These are phyloP conservation scores for Crenuchus spilurus DNA, from an alignment of 2,797 vertebrate genomes.

Conservation along the genomic window DNA sequence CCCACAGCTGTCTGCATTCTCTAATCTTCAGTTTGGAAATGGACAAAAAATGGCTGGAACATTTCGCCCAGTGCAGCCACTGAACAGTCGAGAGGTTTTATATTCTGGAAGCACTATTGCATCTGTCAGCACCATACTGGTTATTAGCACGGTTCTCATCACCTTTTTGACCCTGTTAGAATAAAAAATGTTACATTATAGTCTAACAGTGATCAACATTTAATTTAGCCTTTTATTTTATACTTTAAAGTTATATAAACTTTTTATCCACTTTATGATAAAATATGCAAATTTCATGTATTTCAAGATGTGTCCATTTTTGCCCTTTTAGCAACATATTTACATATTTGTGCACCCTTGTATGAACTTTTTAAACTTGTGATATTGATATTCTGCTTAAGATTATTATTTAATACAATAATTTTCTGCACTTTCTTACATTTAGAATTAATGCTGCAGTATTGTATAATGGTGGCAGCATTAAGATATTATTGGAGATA, in stretches of 20 bases:
- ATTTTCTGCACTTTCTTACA: no score
- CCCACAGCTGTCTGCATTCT: constrained; percentile 76
- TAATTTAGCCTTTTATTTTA: background rate
- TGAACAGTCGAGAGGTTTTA: constrained; percentile 69
- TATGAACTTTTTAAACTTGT: no score
- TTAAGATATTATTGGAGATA: no score
- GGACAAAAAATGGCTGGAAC: constrained; percentile 71
- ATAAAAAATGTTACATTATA: constrained; percentile 6
- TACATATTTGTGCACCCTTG: no score
- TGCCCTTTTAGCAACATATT: no score
- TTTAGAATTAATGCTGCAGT: no score
- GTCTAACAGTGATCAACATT: background rate
- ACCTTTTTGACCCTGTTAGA: constrained; percentile 9
- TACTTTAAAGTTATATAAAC: background rate
- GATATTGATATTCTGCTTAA: no score
- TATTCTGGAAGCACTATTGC: constrained; percentile 64
- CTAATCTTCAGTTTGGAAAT: constrained; percentile 56
- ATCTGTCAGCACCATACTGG: constrained; percentile 46
- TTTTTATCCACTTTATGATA: no score
- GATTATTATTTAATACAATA: no score
- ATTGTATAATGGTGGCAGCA: no score
- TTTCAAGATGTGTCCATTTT: no score
- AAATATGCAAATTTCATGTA: no score
- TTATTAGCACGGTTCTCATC: constrained; percentile 57
- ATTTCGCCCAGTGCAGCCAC: constrained; percentile 74